A percentile compares a stretch with the other conserved stretches of the same genome.
Conservation (phyloP, 2,888 invertebrate species). For the Cryptus viduatorius region DNA sequence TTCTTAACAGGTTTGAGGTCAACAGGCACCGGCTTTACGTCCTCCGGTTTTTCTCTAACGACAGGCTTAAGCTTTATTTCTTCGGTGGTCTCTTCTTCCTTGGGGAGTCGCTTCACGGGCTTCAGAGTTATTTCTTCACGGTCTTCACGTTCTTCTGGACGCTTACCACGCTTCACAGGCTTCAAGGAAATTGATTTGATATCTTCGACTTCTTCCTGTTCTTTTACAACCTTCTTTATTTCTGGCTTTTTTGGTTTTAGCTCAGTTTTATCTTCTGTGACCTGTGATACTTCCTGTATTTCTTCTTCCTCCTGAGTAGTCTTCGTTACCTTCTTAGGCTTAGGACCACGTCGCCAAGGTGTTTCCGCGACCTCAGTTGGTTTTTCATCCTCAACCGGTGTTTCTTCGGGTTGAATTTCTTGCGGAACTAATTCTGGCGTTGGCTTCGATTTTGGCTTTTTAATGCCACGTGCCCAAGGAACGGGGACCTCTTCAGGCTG, state of each 20-base stretch:
- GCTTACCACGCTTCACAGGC: conserved; percentile 67
- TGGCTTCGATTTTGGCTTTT: conserved; percentile 70
- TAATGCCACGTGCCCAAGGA: conserved; percentile 75
- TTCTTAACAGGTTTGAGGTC: conserved; percentile 66
- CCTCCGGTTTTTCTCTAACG: conserved; percentile 70
- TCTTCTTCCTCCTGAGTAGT: conserved; percentile 53
- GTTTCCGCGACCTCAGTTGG: conserved; percentile 80
- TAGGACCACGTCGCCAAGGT: conserved; percentile 78
- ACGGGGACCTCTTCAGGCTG: conserved; percentile 74
- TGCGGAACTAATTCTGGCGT: conserved; percentile 43
- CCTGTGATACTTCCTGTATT: conserved; percentile 72
- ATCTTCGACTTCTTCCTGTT: conserved; percentile 74
- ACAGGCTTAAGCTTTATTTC: conserved; percentile 78
- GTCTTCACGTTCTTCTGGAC: conserved; percentile 82
- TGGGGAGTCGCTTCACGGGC: conserved; percentile 70
- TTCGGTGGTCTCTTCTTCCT: conserved; percentile 83
- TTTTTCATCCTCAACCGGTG: conserved; percentile 75
- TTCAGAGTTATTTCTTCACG: conserved; percentile 71
- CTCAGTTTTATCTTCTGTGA: conserved; percentile 82
- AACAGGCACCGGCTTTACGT: conserved; percentile 39
- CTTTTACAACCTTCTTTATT: conserved; percentile 66
- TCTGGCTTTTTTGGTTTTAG: conserved; percentile 72
- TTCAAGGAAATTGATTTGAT: conserved; percentile 72
- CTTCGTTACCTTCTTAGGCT: conserved; percentile 65
- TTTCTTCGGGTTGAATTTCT: conserved; percentile 50